These are phyloP conservation scores for Megaceryle maxima DNA, from an alignment of 2,113 vertebrate genomes.

Conservation along the genomic window DNA sequence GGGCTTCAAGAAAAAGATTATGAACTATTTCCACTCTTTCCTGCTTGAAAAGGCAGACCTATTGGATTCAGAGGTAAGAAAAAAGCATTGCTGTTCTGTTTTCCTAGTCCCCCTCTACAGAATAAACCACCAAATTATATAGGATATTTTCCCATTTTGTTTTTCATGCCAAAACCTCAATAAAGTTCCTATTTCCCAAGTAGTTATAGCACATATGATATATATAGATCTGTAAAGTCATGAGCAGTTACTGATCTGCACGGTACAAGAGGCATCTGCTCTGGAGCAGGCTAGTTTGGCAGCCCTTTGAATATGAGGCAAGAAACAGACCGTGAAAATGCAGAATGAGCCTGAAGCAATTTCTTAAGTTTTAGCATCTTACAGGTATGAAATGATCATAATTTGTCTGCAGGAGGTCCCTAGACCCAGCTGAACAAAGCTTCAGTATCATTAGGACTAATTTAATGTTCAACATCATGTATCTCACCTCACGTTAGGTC, in stretches of 20 bases:
- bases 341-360: not conserved
- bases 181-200: not conserved
- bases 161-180: not conserved
- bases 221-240: not conserved
- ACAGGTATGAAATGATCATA: not conserved
- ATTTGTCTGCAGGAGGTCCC: not conserved
- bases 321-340: not conserved
- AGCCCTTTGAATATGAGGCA: not conserved
- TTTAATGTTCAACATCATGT: not conserved
- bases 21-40: not conserved
- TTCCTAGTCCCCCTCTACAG: not conserved
- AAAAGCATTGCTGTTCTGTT: not conserved
- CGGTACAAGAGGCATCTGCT: not conserved
- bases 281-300: not conserved
- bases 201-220: not conserved
- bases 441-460: not conserved
- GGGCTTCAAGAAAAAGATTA: not conserved
- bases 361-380: not conserved
- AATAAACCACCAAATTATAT: not conserved
- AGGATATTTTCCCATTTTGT: not conserved
- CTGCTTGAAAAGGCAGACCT: not conserved
- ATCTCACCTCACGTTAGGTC: not conserved
- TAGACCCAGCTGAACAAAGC: not conserved
- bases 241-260: not conserved
- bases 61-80: not conserved